These are phyloP conservation scores for Drosophila quinaria DNA, from an alignment of 2,888 invertebrate genomes.

Conservation along the genomic window DNA sequence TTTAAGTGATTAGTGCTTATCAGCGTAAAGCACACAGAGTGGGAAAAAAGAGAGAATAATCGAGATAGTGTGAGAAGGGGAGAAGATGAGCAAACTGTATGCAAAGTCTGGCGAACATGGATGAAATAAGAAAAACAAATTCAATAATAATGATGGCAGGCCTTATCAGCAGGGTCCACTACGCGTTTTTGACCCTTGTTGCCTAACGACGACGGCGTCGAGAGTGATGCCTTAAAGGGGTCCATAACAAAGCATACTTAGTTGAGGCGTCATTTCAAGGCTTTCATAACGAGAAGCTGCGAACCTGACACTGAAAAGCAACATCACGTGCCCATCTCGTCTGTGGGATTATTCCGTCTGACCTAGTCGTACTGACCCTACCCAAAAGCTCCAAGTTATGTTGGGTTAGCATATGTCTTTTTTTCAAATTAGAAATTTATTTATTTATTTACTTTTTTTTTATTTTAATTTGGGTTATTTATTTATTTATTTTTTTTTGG, in stretches of 20 bases:
- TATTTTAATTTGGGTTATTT: neutral
- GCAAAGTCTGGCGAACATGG: slow-evolving; percentile 28
- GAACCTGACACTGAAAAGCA: slow-evolving; percentile 72
- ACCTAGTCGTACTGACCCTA: slow-evolving; percentile 47
- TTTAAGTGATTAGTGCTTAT: slow-evolving; percentile 57
- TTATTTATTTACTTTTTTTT: neutral
- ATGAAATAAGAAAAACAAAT: slow-evolving; percentile 68
- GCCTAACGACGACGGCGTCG: slow-evolving; percentile 33
- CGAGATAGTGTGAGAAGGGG: slow-evolving; percentile 6
- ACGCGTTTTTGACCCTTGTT: slow-evolving; percentile 68
- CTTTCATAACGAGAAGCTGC: slow-evolving; percentile 32
- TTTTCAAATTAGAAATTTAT: neutral
- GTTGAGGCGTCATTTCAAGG: slow-evolving; percentile 43
- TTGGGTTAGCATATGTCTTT: slow-evolving; percentile 1
- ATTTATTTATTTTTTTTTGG: slow-evolving; percentile 14
- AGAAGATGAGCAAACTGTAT: slow-evolving; percentile 42
- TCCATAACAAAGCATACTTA: slow-evolving; percentile 27
- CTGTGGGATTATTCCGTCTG: neutral
- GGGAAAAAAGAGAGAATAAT: slow-evolving; percentile 1
- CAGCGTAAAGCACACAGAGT: slow-evolving; percentile 62
- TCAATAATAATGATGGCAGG: slow-evolving; percentile 50
- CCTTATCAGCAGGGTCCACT: slow-evolving; percentile 58
- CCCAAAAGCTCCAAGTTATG: slow-evolving; percentile 33
- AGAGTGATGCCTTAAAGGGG: slow-evolving; percentile 54
- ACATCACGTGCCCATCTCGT: slow-evolving; percentile 62